Base-by-base conservation (phyloP, 2,797 vertebrate species). In the Lepidocolaptes lacrymiger region DNA sequence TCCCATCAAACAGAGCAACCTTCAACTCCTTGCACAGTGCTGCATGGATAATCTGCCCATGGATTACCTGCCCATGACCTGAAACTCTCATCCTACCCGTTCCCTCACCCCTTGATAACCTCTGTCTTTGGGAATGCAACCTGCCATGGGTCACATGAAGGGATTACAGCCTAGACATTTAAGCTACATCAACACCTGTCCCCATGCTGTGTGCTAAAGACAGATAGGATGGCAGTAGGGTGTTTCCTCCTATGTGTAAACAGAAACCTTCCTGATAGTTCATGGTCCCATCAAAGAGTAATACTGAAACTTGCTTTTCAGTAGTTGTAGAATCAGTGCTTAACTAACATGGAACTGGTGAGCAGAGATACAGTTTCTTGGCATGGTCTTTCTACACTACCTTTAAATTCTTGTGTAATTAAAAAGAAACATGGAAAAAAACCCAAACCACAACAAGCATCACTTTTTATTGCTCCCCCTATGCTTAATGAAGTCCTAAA, bases 381-480 rank as follows among this genome's bases (percentile, higher is more conserved):
- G 64, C 82, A 36, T 32, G 21, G 44, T 23, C 51, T 79, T 93
- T 56, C 32, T 41, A 43, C 10, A 5, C 32, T 66, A 21, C 66
- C 22, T 90, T 90, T 77, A 86, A 91, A 86, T 90, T 84, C 85
- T 52, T 86, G 51, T 58, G 41, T 93, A 91, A 95, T 95, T 96
- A 90, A 93, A 92, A 80, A 95, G 80, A 90, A 94, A 66, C 51
- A 66, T 94, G 43, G 43, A 56, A 89, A 89, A 93, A 88, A 13
- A 0, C 34, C 69, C 71, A 95, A 86, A 88, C 88, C 89, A 92
- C 94, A 95, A 81, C 58, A 96, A 91, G 62, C 28, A 84, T 22
- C 21, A 12, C 9, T 72, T 95, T 81, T 86, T 95, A 89, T 86
- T 91, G 56, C 37, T 91, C 52, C 41, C 8, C 5, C 24, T 59